Evolutionary conservation across 1,140 invertebrate genomes (phyloP), one percentile per base, ranked within the genome.

Genomic region (Tribolium madens): DNA sequence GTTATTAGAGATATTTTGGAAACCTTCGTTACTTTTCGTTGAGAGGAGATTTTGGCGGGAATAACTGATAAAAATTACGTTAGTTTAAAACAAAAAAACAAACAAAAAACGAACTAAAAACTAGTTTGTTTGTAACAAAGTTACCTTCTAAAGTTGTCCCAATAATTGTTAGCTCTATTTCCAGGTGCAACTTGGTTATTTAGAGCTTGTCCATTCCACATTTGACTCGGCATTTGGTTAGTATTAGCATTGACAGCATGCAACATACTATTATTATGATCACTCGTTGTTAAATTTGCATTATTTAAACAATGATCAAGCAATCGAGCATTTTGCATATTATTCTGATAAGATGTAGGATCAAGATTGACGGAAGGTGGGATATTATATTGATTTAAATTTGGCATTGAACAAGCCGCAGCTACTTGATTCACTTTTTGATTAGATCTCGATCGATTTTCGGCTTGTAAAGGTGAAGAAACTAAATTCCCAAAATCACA

Each of bases 61-160:
- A 84, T 95, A 94, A 84, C 94, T 95, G 87, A 6, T 5, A 36
- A 36, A 36, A 36, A 36, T 36, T 36, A 5, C 1, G 36, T 42
- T 42, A 42, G 36, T 42, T 10, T 42, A 21, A 2, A 36, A 75
- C 7, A 70, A 52, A 75, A 52, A 71, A 70, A 31, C 12, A 26
- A 18, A 75, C 36, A 13, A 14, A 36, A 69, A 69, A 69, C 26
- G n/a, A 42, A 70, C 64, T 10, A 70, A 70, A 70, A 46, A 72
- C 69, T 47, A 70, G 5, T 46, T 36, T 7, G 4, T 10, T 71
- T 47, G 10, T 42, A 10, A 42, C n/a, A 18, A 60, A 15, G 31
- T 90, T 91, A 94, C 93, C 93, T 95, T 88, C 93, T 87, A 84
- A 96, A 96, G 88, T 96, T 96, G 83, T 96, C 95, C 94, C 94